Evolutionary conservation across 1,140 invertebrate species (phyloP), one percentile per base, ranked within the genome.

Genomic region (Xylocopa sonorina): DNA sequence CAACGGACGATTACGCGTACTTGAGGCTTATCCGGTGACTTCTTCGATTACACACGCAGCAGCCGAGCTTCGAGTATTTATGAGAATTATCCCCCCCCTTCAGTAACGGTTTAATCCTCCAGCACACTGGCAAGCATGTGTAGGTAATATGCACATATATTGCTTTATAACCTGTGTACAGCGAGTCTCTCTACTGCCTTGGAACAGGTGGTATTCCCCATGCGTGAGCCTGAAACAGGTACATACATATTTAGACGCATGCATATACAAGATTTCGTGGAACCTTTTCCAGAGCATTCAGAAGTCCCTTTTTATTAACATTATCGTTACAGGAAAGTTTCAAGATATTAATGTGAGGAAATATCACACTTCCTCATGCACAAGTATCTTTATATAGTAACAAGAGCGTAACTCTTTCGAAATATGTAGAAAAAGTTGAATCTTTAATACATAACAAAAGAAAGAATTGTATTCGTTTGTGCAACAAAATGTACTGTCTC

Each of bases 201-300:
- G 41, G 14, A 48, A 57, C 29, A 78, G 32, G 53, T 73, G 82
- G 82, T 78, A 80, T 80, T 84, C 51, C 83, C 78, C 83, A 34
- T 67, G 21, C 41, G 48, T 14, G 53, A 32, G 24, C 29, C 38
- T 60, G n/a, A 9, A 24, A 50, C 0, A 4, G n/a, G 29, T 12
- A 55, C 24, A n/a, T n/a, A n/a, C n/a, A n/a, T n/a, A n/a, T n/a
- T n/a, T n/a, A n/a, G n/a, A n/a, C n/a, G n/a, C n/a, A n/a, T n/a
- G n/a, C n/a, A n/a, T n/a, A n/a, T n/a, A n/a, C n/a, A n/a, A n/a
- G 6, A 50, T 72, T 84, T 83, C 66, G 34, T 34, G 14, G 69
- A 82, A 77, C 2, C 34, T 55, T 34, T 46, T 34, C 10, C 5
- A 16, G 12, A 43, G 34, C 9, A 53, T 29, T 12, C 29, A 24